Percentiles rank a stretch among this genome's conserved stretches.
Conservation (phyloP, 37 sponge, comb jelly and placozoan genomes). For the Agelas oroides region DNA sequence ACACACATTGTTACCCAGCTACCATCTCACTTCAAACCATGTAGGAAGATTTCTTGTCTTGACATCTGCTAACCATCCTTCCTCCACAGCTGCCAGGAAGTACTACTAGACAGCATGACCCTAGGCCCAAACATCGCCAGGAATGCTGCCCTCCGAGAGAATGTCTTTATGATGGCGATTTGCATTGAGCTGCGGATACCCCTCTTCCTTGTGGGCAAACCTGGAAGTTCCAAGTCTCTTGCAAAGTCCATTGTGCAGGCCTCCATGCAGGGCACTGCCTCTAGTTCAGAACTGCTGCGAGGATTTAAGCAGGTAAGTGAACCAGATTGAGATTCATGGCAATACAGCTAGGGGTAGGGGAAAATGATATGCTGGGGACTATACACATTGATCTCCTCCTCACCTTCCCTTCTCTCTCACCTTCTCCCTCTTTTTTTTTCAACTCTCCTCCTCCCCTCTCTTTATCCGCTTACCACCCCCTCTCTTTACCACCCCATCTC, state of each 20-base stretch:
- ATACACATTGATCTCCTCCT: too few relatives aligned
- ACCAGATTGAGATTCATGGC: too few relatives aligned
- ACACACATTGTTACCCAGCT: too few relatives aligned
- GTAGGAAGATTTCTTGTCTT: too few relatives aligned
- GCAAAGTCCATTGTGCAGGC: conserved; percentile 83
- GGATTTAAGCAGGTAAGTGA: conserved; percentile 74
- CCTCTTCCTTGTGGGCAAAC: conserved; percentile 92
- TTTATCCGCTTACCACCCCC: too few relatives aligned
- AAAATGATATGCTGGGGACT: too few relatives aligned
- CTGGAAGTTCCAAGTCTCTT: conserved; percentile 94
- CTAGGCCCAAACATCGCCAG: conserved; percentile 83
- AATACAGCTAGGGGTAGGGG: too few relatives aligned
- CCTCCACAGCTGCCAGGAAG: conserved; percentile 73
- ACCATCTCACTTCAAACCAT: too few relatives aligned
- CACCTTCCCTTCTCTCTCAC: too few relatives aligned
- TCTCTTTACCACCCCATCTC: neutral
- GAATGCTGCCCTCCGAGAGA: conserved; percentile 91
- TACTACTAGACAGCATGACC: conserved; percentile 77
- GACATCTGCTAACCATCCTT: too few relatives aligned
- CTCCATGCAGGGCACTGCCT: conserved; percentile 83
- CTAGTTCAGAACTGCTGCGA: conserved; percentile 57
- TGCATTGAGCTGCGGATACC: conserved; percentile 93
- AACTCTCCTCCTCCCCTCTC: too few relatives aligned
- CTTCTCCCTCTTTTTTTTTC: too few relatives aligned
- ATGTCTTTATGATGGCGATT: conserved; percentile 96